Percentiles rank a stretch among this genome's conserved stretches.
Evolutionary conservation across 2,113 vertebrate species (phyloP).

Genomic region (Triplophysa dalaica): DNA sequence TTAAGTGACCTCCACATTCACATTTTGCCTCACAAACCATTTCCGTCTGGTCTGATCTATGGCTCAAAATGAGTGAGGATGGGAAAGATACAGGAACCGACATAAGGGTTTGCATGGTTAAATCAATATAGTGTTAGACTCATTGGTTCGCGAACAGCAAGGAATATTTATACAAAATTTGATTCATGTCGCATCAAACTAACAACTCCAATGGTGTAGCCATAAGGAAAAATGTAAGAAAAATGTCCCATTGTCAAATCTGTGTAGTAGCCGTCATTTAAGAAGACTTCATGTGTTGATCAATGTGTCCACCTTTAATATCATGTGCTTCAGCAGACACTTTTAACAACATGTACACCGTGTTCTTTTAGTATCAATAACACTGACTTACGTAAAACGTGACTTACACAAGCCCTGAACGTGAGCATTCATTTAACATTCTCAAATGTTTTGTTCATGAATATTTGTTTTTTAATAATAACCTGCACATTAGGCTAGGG

Average conservation of each 20-base stretch:
- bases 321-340: no score
- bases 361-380: not conserved
- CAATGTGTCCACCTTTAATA: no score
- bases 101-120: not conserved
- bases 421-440: no score
- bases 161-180: no score
- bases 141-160: not conserved
- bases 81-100: not conserved
- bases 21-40: not conserved
- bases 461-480: not conserved
- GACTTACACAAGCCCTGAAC: not conserved
- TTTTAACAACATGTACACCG: no score
- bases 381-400: not conserved
- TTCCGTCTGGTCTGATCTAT: constrained; percentile 10
- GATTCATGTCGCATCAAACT: not conserved
- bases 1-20: constrained; percentile 5
- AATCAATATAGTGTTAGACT: not conserved
- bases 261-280: not conserved
- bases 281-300: no score
- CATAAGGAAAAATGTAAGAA: no score
- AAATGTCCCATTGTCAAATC: no score
- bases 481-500: not conserved
- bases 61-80: not conserved
- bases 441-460: no score
- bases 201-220: not conserved